Evolutionary conservation across 2,113 vertebrate genomes (phyloP), one percentile per base, ranked within the genome.

Genomic region (Ochotona princeps): DNA sequence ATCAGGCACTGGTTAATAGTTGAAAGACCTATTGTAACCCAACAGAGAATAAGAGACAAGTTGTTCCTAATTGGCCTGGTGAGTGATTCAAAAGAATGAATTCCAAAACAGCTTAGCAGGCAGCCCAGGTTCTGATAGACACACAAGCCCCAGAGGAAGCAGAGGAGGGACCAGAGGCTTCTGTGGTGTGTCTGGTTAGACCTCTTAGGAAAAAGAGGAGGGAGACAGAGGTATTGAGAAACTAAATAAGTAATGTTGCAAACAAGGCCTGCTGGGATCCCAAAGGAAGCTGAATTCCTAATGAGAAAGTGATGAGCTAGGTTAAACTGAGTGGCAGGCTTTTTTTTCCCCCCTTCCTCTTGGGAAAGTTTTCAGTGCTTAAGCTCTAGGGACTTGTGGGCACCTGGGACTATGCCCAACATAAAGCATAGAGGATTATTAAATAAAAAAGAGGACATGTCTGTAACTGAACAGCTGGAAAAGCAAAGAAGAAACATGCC

Each of bases 241-340:
- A 83, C 32, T 85, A 92, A 90, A 49, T 88, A 73, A 82, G 2
- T 85, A 78, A 0, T 78, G 60, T 57, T 92, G 67, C 70, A 89
- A 28, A 94, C 0, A 1, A 92, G 49, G 47, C 60, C 91, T 44
- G 0, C 11, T 95, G 79, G 86, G 60, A 54, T 90, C 35, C 63
- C 74, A 79, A 17, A 88, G 86, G 70, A 93, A 93, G 83, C 47
- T 2, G 38, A 76, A 79, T 95, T 93, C 61, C 28, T 80, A 92
- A 89, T 63, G 83, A 85, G 89, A 54, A 86, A 81, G 30, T 51
- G 70, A 26, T 11, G 44, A 65, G 8, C n/a, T 88, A 8, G 4
- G 78, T 78, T 91, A 95, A 80, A 65, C 12, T 49, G 44, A 65
- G 38, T 30, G 38, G 85, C 35, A 13, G 7, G 30, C 75, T 51